phyloP scores from a whole-genome alignment of 2,113 vertebrate species.

The Clarias gariepinus region DNA sequence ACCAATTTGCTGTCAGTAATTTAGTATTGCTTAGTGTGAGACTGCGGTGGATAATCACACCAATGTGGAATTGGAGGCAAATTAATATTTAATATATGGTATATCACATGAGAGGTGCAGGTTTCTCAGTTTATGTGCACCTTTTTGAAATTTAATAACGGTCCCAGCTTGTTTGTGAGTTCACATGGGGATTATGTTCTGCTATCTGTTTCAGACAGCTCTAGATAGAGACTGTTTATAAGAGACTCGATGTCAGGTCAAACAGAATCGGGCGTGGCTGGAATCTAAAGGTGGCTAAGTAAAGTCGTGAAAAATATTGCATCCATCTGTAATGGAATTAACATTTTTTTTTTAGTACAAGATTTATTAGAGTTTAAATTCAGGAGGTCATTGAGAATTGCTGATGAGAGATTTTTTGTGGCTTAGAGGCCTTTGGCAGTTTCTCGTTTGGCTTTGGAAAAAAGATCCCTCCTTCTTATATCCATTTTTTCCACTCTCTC shows the following conservation, averaged over 20 bases:
- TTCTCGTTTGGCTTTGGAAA: slow-evolving; percentile 34
- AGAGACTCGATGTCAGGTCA: slow-evolving; percentile 32
- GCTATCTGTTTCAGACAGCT: slow-evolving; percentile 18
- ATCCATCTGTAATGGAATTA: slow-evolving; percentile 9
- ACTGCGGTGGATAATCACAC: slow-evolving; percentile 22
- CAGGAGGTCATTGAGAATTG: slow-evolving; percentile 33
- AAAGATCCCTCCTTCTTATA: slow-evolving; percentile 11
- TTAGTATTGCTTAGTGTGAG: slow-evolving; percentile 1
- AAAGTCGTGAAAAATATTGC: slow-evolving; percentile 17
- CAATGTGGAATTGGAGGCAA: slow-evolving; percentile 28
- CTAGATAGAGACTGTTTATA: slow-evolving; percentile 38
- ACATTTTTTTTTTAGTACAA: not conserved
- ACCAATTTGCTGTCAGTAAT: too few species aligned
- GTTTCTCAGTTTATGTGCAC: slow-evolving; percentile 4
- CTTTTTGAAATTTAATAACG: slow-evolving; percentile 5
- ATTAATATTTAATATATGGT: slow-evolving; percentile 32
- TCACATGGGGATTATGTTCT: slow-evolving; percentile 29
- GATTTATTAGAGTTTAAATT: slow-evolving; percentile 34
- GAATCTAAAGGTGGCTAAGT: not conserved
- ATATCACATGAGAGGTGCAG: slow-evolving; percentile 8
- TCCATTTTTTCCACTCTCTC: slow-evolving; percentile 36
- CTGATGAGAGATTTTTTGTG: slow-evolving; percentile 6
- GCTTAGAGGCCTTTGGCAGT: slow-evolving; percentile 29
- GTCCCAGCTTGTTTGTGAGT: slow-evolving; percentile 9
- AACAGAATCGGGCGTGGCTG: slow-evolving; percentile 34